Evolutionary conservation across 2,797 vertebrate species (phyloP), one percentile per base, ranked within the genome.

Genomic region (Alcedo quadribrachys): DNA sequence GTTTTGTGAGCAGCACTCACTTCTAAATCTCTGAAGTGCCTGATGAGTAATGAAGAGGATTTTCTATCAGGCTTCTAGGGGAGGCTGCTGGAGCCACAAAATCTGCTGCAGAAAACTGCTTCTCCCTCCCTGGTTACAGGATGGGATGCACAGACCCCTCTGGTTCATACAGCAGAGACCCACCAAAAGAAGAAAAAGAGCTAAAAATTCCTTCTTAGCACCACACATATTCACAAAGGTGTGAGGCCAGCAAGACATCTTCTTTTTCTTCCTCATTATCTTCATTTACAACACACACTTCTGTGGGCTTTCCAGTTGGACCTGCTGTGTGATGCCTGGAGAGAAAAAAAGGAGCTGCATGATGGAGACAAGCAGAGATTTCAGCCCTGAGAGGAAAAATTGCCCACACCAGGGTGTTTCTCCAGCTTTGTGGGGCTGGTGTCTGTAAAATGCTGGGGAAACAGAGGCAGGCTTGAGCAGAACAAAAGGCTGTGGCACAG

Each of bases 21-120:
- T 67, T 54, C 51, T 82, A 82, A 79, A 87, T 63, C 57, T 4
- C 5, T 69, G 42, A n/a, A 76, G 46, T 3, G 2, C n/a, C 57
- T 50, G 54, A 43, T 82, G 68, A 95, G 90, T 91, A 90, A 94
- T 37, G 46, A 82, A 58, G 50, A 68, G 73, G 80, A 77, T 94
- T 92, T 92, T 73, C 65, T 74, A 17, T 87, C 37, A 76, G 71
- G 73, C 53, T 94, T 68, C 67, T 48, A 43, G 78, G 74, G 68
- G 73, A 69, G 81, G 80, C 48, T 43, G 85, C 12, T 81, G 73
- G 81, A 93, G 90, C 45, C 94, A 73, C 61, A 81, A 57, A 40
- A 20, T 90, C 57, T 85, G 15, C 50, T 77, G 33, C 54, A 91
- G 6, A 69, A 40, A 76, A 35, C 9, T 1, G 3, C 28, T 70